Evolutionary conservation across 2,113 vertebrate species (phyloP).

Genomic region (Coturnix japonica): DNA sequence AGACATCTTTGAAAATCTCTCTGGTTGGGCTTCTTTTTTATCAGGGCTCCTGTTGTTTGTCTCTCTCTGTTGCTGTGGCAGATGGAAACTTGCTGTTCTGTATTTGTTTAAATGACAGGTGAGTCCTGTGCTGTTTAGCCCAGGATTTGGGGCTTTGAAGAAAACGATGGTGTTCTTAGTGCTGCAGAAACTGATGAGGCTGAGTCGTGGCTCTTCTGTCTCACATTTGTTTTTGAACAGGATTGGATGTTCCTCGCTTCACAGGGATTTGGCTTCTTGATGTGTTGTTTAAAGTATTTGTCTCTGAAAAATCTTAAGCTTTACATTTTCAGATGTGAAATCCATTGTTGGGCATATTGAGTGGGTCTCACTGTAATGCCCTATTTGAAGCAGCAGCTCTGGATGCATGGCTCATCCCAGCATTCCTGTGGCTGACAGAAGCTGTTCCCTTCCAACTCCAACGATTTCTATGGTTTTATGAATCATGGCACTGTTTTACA

Average conservation of each 20-base stretch:
- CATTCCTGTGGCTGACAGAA: background rate
- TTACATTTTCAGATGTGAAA: background rate
- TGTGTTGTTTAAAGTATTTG: background rate
- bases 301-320: background rate
- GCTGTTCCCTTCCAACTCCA: background rate
- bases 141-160: background rate
- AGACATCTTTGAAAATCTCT: background rate
- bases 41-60: fast-evolving
- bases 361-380: background rate
- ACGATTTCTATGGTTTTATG: too few relatives aligned
- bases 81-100: fast-evolving
- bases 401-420: background rate
- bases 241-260: background rate
- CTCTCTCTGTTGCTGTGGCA: background rate
- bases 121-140: background rate
- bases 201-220: background rate
- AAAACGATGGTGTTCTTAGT: background rate
- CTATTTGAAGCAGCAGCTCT: background rate
- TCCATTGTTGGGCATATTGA: background rate
- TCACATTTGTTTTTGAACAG: background rate
- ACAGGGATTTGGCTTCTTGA: background rate
- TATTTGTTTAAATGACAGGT: background rate
- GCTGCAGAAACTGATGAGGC: background rate
- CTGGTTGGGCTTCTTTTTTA: background rate
- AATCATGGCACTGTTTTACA: background rate